Evolutionary conservation across 2,888 invertebrate genomes (phyloP), one percentile per base, ranked within the genome.

Genomic region (Rhagonycha lutea): DNA sequence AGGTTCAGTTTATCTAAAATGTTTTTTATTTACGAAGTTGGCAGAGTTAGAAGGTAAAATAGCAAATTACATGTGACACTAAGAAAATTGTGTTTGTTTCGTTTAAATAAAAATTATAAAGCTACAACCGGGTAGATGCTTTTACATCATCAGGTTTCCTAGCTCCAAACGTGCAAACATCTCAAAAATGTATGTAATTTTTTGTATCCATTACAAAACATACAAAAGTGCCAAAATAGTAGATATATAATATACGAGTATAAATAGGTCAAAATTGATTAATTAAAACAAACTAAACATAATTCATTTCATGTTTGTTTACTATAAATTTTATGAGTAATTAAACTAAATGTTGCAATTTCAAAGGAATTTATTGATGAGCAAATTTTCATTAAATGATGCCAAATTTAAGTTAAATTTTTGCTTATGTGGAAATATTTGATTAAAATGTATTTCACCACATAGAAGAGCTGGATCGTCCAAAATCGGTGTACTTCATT

Each of bases 11-110:
- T 77, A 74, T 77, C 74, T 77, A 77, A 71, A 73, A 26, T 68
- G 69, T 67, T 69, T 65, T 74, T 77, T 77, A 77, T 77, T 74
- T 77, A 72, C 76, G 74, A 74, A 74, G 76, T 76, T 76, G 76
- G 74, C 76, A 74, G 61, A 76, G 74, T 80, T 81, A 78, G 76
- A 79, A 76, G 74, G 77, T 78, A 78, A 80, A 77, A 74, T 68
- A 70, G 72, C 74, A 47, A 70, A 73, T 75, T 69, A 69, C 75
- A 24, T 60, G 14, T 69, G 72, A 73, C 75, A 76, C 69, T 73
- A 72, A 75, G 68, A 63, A 62, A 62, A 28, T 70, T 14, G 14
- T 61, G 28, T 70, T 70, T 62, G 12, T 62, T 60, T 62, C 28
- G 23, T 23, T 47, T 47, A 47, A n/a, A 47, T 47, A 47, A 47